Evolutionary conservation across 2,797 vertebrate genomes (phyloP), one percentile per base, ranked within the genome.

Genomic region (Moxostoma hubbsi): DNA sequence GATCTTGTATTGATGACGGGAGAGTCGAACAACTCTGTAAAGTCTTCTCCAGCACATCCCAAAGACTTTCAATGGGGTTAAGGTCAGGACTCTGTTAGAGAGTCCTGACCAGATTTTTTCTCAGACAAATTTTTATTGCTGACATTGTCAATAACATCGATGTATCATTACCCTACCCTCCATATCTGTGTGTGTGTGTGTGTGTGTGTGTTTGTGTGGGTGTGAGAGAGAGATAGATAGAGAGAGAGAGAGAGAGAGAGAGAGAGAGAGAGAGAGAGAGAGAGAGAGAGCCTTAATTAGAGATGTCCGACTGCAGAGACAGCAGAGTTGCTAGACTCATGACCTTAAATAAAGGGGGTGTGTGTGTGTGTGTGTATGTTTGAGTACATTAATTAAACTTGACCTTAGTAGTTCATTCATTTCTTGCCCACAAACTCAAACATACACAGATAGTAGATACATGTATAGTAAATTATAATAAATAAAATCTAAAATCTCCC

Each of bases 271-370:
- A 24, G 18, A 24, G 18, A 24, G 18, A 24, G 18, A 24, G 18
- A 36, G 3, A 36, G 3, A 36, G 63, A 63, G 45, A 78, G 47
- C 18, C 59, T 57, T 78, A 74, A 78, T 78, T 82, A 68, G 43
- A 82, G 36, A 77, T 82, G 63, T 77, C 57, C 24, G 24, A 24
- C 24, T 24, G 24, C 24, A 2, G 24, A 24, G 24, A 24, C 24
- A 2, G 24, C 24, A 24, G 24, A 24, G 36, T 45, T 55, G 43
- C 62, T 16, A 6, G 15, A 55, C 36, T 64, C n/a, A 50, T 65
- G 51, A 66, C 73, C 62, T 47, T 75, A 57, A 18, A 65, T 10
- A 46, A 58, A 16, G n/a, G 0, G 13, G 13, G 24, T 45, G 9
- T 43, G 6, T n/a, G 58, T 36, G 58, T 61, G 58, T 61, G 18